These are phyloP conservation scores for Carollia perspicillata DNA, from an alignment of 2,113 vertebrate species.

Conservation along the genomic window DNA sequence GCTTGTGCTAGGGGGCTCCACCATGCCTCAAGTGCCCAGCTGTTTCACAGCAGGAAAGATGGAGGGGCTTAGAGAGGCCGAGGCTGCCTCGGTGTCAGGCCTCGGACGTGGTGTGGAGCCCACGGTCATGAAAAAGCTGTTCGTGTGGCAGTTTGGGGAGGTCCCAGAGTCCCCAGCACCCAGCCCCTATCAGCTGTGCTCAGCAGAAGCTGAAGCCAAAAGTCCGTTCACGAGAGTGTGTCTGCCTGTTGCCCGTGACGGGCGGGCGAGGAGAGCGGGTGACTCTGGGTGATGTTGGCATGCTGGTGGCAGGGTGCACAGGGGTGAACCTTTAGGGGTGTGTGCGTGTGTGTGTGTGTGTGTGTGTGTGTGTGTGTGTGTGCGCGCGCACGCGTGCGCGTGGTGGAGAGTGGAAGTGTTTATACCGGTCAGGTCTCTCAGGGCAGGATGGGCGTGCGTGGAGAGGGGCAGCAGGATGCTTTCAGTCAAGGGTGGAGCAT, in stretches of 20 bases:
- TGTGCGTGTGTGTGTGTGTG: too few species aligned
- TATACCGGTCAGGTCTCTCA: not conserved
- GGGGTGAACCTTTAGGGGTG: not conserved
- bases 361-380: too few species aligned
- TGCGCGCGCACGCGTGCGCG: not conserved
- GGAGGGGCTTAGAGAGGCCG: not conserved
- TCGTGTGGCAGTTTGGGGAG: not conserved
- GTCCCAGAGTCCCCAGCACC: not conserved
- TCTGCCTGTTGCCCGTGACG: not conserved
- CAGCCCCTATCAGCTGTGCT: not conserved
- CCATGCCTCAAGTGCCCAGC: not conserved
- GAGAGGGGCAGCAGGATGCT: not conserved
- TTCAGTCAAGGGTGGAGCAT: not conserved
- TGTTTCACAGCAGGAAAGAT: not conserved
- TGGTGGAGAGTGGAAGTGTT: not conserved
- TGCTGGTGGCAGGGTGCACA: not conserved
- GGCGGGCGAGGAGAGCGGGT: not conserved
- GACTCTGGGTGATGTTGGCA: not conserved
- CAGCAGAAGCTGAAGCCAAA: not conserved
- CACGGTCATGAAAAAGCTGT: not conserved
- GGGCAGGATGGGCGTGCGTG: not conserved
- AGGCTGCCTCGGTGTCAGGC: not conserved
- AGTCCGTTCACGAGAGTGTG: not conserved
- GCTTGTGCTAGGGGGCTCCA: not conserved
- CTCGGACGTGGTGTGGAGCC: not conserved